phyloP scores from a whole-genome alignment of 2,113 vertebrate genomes.

The Pluvianellus socialis region DNA sequence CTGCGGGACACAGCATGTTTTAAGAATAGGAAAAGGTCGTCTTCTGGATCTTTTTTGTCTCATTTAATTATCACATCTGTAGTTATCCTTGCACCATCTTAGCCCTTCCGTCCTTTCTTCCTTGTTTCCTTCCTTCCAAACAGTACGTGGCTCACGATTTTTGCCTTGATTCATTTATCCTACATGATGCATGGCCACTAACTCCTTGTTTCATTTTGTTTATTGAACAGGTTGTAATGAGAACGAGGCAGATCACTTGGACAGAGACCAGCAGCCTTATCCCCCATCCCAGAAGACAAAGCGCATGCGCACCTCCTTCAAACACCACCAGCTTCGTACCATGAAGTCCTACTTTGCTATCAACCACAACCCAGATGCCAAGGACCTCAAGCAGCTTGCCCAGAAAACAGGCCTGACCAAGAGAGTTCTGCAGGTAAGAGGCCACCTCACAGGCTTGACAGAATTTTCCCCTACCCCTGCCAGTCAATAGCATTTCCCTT shows the following conservation, averaged over 20 bases:
- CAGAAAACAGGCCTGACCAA: slow-evolving; percentile 99
- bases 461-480: slow-evolving; percentile 17
- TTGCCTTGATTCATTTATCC: not conserved
- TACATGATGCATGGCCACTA: not conserved
- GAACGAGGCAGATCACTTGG: slow-evolving; percentile 95
- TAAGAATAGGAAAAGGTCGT: not conserved
- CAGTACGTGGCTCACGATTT: not conserved
- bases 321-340: slow-evolving; percentile 99
- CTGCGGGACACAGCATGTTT: not conserved
- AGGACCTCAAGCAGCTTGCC: slow-evolving; percentile 99
- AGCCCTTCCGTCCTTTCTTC: not conserved
- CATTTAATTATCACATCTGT: not conserved
- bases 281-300: slow-evolving; percentile 97
- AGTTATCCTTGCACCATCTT: not conserved
- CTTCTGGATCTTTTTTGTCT: not conserved
- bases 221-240: slow-evolving; percentile 90
- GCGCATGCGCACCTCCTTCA: slow-evolving; percentile 98
- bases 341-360: slow-evolving; percentile 99
- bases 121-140: not conserved
- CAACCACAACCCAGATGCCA: slow-evolving; percentile 99
- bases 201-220: not conserved
- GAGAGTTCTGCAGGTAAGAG: slow-evolving; percentile 99
- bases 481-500: slow-evolving; percentile 46
- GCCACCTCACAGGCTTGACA: not conserved
- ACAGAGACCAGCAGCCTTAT: slow-evolving; percentile 97